Percentiles rank a stretch among this genome's conserved stretches.
Evolutionary conservation across 1,140 invertebrate genomes (phyloP).

Genomic region (Drosophila nikananu): DNA sequence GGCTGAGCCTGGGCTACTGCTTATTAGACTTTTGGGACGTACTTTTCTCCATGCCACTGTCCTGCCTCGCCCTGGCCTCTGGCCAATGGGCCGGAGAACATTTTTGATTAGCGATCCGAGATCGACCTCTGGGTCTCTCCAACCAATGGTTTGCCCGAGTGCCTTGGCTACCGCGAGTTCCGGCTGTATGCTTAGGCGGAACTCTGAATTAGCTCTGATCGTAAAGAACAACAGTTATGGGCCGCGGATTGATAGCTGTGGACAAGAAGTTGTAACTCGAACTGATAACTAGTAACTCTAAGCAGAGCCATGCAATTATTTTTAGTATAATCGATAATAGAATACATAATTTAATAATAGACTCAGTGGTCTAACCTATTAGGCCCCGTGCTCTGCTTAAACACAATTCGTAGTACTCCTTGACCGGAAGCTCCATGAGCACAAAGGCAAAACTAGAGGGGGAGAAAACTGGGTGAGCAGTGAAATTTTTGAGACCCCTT

Average conservation of each 20-base stretch:
- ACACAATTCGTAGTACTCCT: not conserved
- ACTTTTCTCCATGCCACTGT: conserved; percentile 34
- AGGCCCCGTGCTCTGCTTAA: not conserved
- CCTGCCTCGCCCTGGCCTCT: not conserved
- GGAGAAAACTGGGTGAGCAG: no score
- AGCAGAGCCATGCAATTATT: not conserved
- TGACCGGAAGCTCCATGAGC: no score
- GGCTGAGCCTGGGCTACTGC: conserved; percentile 40
- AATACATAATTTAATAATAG: not conserved
- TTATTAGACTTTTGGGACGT: conserved; percentile 54
- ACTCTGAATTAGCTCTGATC: conserved; percentile 29
- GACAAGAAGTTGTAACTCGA: not conserved
- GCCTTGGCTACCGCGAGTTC: conserved; percentile 34
- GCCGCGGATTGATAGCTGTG: not conserved
- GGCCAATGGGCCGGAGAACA: conserved; percentile 10
- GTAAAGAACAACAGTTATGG: conserved; percentile 15
- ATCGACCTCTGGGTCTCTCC: conserved; percentile 26
- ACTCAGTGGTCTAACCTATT: no score
- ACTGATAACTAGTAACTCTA: not conserved
- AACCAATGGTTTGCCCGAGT: conserved; percentile 27
- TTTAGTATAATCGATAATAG: not conserved
- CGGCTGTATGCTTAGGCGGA: conserved; percentile 22
- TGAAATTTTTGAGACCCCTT: no score
- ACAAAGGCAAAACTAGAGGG: no score
- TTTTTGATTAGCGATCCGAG: conserved; percentile 34